Conservation (phyloP, 2,797 vertebrate species). For the Microctenopoma steveboyesi region DNA sequence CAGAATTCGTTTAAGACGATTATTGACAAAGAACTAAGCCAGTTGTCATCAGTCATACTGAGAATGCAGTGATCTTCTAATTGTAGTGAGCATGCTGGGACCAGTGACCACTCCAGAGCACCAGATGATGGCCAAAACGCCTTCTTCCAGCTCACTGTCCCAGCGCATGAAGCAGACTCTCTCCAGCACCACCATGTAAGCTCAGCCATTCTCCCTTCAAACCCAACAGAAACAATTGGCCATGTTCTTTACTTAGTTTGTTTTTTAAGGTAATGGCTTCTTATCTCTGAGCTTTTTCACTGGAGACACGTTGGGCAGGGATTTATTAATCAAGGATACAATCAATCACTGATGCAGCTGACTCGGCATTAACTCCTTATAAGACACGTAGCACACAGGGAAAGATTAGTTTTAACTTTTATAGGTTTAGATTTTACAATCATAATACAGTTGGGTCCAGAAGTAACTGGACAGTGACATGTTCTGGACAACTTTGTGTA, state of each 20-base stretch:
- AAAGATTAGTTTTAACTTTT: too few relatives aligned
- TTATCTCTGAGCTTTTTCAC: background rate
- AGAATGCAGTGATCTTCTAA: background rate
- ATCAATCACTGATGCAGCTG: too few relatives aligned
- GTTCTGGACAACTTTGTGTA: too few relatives aligned
- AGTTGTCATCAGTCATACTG: background rate
- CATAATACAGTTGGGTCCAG: too few relatives aligned
- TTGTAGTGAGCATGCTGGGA: constrained; percentile 90
- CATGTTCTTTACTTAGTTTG: background rate
- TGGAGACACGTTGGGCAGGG: background rate
- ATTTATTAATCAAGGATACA: background rate
- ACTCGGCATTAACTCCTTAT: too few relatives aligned
- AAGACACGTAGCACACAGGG: too few relatives aligned
- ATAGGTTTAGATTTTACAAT: too few relatives aligned
- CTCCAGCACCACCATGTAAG: constrained; percentile 89
- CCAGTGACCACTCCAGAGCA: constrained; percentile 93
- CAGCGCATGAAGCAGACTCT: constrained; percentile 90
- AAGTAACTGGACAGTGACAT: too few relatives aligned
- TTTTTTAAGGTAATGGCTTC: background rate
- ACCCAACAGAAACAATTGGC: background rate
- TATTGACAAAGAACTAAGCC: background rate
- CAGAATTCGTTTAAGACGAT: background rate
- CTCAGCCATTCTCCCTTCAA: background rate
- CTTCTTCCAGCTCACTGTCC: constrained; percentile 91
- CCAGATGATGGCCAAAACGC: constrained; percentile 88